These are phyloP conservation scores for Zele albiditarsus DNA, from an alignment of 2,888 invertebrate genomes.

Conservation along the genomic window DNA sequence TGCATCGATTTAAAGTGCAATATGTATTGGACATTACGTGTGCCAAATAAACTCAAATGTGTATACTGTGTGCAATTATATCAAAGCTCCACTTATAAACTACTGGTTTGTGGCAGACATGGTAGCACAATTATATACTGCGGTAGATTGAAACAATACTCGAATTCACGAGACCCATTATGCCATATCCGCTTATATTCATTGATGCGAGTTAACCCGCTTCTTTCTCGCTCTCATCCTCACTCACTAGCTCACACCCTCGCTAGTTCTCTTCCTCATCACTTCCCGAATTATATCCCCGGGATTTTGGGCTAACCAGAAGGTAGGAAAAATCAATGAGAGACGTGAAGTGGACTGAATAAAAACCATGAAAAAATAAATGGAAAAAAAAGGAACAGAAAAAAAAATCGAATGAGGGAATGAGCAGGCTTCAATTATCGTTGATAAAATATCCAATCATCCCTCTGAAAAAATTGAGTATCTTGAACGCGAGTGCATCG, in stretches of 20 bases:
- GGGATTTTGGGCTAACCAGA: slow-evolving; percentile 10
- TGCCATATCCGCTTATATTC: slow-evolving; percentile 56
- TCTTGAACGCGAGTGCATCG: slow-evolving; percentile 45
- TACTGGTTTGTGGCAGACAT: slow-evolving; percentile 4
- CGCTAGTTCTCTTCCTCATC: background rate
- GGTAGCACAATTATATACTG: slow-evolving; percentile 37
- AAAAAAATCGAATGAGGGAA: slow-evolving; percentile 4
- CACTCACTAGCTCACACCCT: background rate
- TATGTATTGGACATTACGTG: background rate
- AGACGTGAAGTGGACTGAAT: slow-evolving; percentile 6
- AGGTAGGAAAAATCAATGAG: slow-evolving; percentile 21
- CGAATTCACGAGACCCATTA: slow-evolving; percentile 56
- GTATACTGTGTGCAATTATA: background rate
- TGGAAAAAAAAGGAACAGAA: background rate
- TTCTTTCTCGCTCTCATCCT: background rate
- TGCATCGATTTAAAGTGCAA: slow-evolving; percentile 16
- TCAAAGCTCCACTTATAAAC: background rate
- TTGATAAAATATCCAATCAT: slow-evolving; percentile 58
- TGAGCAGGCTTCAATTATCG: slow-evolving; percentile 56
- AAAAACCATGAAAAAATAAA: background rate
- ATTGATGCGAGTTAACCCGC: slow-evolving; percentile 52
- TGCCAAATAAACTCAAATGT: background rate
- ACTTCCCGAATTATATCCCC: slow-evolving; percentile 10
- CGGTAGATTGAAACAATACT: slow-evolving; percentile 61
- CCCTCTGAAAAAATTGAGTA: slow-evolving; percentile 58